A percentile compares a stretch with the other conserved stretches of the same genome.
phyloP scores from a whole-genome alignment of 2,797 vertebrate species.

The Amniataba percoides region DNA sequence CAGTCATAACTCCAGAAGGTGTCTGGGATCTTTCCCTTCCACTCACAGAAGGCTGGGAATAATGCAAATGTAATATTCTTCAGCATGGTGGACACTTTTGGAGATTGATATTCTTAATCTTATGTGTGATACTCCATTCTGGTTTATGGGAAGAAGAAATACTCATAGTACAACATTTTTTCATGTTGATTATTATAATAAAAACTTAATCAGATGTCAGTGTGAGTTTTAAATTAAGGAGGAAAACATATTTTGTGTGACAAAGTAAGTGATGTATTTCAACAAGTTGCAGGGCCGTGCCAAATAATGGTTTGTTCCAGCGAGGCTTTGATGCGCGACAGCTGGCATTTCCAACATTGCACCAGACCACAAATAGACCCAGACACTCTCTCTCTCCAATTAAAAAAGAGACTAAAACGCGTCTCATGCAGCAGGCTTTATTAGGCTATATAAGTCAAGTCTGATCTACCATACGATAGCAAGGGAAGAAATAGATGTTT shows the following conservation, averaged over 20 bases:
- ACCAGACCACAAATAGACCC: conserved; percentile 87
- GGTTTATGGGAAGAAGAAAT: neutral
- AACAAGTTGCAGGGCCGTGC: conserved; percentile 69
- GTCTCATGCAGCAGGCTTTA: conserved; percentile 74
- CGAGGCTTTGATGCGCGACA: conserved; percentile 81
- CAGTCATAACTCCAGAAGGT: conserved; percentile 81
- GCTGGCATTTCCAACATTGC: conserved; percentile 89
- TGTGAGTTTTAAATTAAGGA: conserved; percentile 12
- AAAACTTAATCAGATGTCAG: conserved; percentile 1
- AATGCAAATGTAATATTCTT: conserved; percentile 32
- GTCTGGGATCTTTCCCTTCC: conserved; percentile 60
- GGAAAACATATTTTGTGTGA: conserved; percentile 31
- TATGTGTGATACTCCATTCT: neutral
- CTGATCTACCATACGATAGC: conserved; percentile 67
- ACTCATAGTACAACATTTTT: neutral
- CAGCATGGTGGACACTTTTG: conserved; percentile 7
- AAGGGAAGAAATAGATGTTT: conserved; percentile 68
- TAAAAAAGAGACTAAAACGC: conserved; percentile 79
- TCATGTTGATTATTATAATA: neutral
- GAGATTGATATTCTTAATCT: neutral
- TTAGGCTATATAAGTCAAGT: conserved; percentile 74
- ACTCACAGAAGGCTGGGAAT: conserved; percentile 51
- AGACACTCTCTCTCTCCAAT: conserved; percentile 85
- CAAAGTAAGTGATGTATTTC: conserved; percentile 63
- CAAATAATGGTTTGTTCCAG: conserved; percentile 78